Percentiles rank a stretch among this genome's conserved stretches.
phyloP scores from a whole-genome alignment of 1,140 invertebrate species.

The Ceratina japonica region DNA sequence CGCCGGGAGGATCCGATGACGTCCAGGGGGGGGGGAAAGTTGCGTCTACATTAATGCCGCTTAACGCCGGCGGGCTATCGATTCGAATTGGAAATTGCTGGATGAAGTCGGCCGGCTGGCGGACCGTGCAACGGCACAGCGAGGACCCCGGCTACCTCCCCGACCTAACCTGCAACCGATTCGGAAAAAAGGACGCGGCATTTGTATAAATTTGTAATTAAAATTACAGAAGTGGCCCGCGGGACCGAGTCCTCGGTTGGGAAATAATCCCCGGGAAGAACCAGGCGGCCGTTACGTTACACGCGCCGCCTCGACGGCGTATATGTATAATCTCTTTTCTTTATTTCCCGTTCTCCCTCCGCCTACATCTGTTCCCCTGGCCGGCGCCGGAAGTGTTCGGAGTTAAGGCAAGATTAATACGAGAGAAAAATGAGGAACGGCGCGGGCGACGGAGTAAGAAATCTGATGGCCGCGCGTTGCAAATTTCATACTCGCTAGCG shows the following conservation, averaged over 20 bases:
- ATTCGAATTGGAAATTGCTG: constrained; percentile 46
- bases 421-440: neutral
- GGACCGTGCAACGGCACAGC: constrained; percentile 49
- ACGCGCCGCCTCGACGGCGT: too few relatives aligned
- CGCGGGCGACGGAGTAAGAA: neutral
- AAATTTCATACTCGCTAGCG: neutral
- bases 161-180: constrained; percentile 44
- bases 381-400: neutral
- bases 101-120: constrained; percentile 48
- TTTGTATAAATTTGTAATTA: constrained; percentile 18
- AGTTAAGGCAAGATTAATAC: neutral
- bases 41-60: constrained; percentile 18
- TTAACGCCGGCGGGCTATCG: constrained; percentile 1
- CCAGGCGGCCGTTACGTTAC: too few relatives aligned
- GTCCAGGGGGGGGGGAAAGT: neutral
- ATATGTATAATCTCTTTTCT: neutral
- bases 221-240: neutral
- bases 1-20: neutral
- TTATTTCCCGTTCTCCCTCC: too few relatives aligned
- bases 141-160: constrained; percentile 49
- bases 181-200: neutral
- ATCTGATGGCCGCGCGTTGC: neutral
- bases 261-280: too few relatives aligned
- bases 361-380: too few relatives aligned
- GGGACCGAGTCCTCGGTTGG: too few relatives aligned